These are phyloP conservation scores for Neomorphus geoffroyi DNA, from an alignment of 2,797 vertebrate species.

Conservation along the genomic window DNA sequence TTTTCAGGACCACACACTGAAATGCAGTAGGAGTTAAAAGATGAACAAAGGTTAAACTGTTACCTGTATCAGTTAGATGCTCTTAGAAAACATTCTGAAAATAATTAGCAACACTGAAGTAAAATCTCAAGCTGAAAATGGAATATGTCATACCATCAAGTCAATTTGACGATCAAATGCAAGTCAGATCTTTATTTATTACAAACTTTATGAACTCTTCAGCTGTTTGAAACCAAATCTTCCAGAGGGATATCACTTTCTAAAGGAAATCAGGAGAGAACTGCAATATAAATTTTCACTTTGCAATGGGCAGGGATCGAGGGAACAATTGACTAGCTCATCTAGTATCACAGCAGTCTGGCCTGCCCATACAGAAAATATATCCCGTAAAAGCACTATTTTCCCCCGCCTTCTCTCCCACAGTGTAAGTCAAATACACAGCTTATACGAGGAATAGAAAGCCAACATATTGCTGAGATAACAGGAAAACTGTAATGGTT, in stretches of 20 bases:
- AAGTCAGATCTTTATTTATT: background rate
- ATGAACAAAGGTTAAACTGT: background rate
- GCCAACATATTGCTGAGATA: conserved; percentile 18
- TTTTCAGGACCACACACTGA: background rate
- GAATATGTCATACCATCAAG: background rate
- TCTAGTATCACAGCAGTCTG: background rate
- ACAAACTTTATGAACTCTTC: background rate
- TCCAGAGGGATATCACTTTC: background rate
- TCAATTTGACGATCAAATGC: background rate
- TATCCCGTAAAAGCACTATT: background rate
- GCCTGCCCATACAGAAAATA: background rate
- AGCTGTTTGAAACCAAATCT: background rate
- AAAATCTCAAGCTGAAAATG: background rate
- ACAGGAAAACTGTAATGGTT: conserved; percentile 20
- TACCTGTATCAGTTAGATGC: background rate
- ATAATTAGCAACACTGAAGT: background rate
- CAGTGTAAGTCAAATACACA: background rate
- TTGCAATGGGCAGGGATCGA: background rate
- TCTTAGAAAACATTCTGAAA: background rate
- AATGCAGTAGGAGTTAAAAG: background rate
- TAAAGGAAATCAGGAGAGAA: background rate
- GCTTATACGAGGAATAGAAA: conserved; percentile 3
- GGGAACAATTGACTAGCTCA: background rate
- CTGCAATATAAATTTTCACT: conserved; percentile 22
- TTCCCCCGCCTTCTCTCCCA: background rate